Conservation (phyloP, 2,888 invertebrate genomes). For the Heteromurus nitidus region DNA sequence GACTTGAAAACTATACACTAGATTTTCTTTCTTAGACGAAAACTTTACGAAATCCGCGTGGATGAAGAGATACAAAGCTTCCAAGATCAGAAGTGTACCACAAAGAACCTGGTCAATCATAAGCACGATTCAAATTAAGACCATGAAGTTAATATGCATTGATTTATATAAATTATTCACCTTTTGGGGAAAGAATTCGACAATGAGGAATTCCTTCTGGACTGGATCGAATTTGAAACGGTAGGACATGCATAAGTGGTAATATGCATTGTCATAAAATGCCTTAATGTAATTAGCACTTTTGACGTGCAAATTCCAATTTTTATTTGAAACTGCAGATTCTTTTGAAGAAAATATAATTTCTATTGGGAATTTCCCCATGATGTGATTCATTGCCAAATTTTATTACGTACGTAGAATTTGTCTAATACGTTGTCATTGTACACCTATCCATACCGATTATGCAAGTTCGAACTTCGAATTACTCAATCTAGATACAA, state of each 20-base stretch:
- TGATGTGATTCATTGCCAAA: too few relatives aligned
- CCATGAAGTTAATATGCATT: too few relatives aligned
- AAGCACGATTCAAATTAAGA: background rate
- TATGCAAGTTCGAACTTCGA: too few relatives aligned
- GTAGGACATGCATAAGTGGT: background rate
- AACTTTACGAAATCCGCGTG: background rate
- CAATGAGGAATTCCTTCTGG: background rate
- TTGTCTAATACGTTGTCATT: too few relatives aligned
- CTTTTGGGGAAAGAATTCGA: conserved; percentile 14
- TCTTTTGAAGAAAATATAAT: too few relatives aligned
- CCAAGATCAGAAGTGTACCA: background rate
- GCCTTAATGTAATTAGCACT: background rate
- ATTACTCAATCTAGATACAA: too few relatives aligned
- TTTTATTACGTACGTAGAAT: too few relatives aligned
- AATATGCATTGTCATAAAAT: background rate
- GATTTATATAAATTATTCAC: conserved; percentile 8
- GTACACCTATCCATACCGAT: too few relatives aligned
- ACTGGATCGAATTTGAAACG: background rate
- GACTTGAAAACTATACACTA: background rate
- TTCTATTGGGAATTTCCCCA: too few relatives aligned
- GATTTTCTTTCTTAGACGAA: conserved; percentile 5
- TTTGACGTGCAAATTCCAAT: too few relatives aligned
- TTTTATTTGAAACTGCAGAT: too few relatives aligned
- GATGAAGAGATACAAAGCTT: background rate
- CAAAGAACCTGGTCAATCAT: background rate